Evolutionary conservation across 2,888 invertebrate genomes (phyloP).

Genomic region (Meiosimyza decipiens): DNA sequence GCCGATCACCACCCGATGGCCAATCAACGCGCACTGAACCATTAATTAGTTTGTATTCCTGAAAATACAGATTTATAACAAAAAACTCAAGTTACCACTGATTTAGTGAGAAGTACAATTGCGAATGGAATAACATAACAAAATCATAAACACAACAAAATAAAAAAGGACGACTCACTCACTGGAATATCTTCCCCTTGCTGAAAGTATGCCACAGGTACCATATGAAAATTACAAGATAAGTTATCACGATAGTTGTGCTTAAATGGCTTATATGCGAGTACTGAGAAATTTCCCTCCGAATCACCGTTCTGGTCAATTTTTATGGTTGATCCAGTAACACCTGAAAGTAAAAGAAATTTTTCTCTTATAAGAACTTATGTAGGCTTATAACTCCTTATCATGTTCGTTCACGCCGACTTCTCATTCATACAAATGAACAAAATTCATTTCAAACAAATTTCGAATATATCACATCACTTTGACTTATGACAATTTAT

Average conservation of each 20-base stretch:
- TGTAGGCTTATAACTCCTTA: not conserved
- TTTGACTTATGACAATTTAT: too few relatives aligned
- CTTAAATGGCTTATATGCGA: slow-evolving; percentile 78
- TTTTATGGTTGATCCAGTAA: slow-evolving; percentile 92
- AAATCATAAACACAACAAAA: slow-evolving; percentile 27
- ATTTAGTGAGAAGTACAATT: slow-evolving; percentile 10
- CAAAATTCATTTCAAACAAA: not conserved
- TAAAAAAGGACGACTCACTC: slow-evolving; percentile 72
- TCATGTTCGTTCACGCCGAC: not conserved
- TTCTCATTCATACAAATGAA: not conserved
- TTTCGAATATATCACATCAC: not conserved
- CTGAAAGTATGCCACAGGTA: slow-evolving; percentile 85
- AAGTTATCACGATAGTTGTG: slow-evolving; percentile 69
- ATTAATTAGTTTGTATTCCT: slow-evolving; percentile 80
- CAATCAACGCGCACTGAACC: slow-evolving; percentile 81
- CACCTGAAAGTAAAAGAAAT: slow-evolving; percentile 72
- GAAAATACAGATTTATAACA: slow-evolving; percentile 42
- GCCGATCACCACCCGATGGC: slow-evolving; percentile 81
- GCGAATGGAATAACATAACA: slow-evolving; percentile 29
- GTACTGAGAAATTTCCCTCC: slow-evolving; percentile 95
- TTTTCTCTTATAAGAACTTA: not conserved
- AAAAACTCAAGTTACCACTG: not conserved
- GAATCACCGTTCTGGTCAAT: slow-evolving; percentile 94
- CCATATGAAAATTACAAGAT: slow-evolving; percentile 81
- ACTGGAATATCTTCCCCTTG: slow-evolving; percentile 82